Conservation (phyloP, 2,113 vertebrate species). For the Herpetotheres cachinnans region DNA sequence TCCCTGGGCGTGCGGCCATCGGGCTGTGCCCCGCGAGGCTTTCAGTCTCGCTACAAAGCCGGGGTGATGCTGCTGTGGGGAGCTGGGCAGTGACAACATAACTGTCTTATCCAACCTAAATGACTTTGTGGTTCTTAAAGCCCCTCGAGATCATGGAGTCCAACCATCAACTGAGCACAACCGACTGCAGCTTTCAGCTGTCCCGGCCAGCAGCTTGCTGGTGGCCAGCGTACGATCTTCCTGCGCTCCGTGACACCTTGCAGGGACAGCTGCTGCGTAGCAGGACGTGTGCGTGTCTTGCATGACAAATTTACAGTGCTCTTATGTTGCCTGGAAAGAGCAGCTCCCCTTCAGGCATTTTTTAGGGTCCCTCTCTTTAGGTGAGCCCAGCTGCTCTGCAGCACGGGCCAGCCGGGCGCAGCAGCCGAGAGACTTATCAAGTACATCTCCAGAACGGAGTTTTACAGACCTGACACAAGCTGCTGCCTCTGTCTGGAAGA, state of each 20-base stretch:
- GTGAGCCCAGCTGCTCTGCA: background rate
- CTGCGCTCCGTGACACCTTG: no score
- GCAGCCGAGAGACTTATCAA: background rate
- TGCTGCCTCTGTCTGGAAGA: background rate
- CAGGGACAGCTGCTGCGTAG: background rate
- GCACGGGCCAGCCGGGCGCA: background rate
- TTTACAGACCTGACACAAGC: background rate
- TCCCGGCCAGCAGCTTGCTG: background rate
- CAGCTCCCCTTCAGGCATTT: background rate
- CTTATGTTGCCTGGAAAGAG: background rate
- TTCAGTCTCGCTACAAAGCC: no score
- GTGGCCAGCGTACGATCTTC: background rate
- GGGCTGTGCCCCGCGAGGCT: no score
- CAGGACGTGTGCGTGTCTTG: background rate
- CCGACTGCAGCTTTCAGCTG: background rate
- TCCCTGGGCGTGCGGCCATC: no score
- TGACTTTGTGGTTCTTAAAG: no score
- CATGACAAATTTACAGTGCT: background rate
- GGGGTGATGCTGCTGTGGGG: no score
- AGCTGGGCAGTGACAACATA: background rate
- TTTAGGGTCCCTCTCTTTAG: background rate
- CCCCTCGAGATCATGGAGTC: no score
- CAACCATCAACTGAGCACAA: no score
- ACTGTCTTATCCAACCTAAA: no score
- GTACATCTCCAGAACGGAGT: background rate